Base-by-base conservation (phyloP, 2,113 vertebrate species). In the Myodes glareolus region DNA sequence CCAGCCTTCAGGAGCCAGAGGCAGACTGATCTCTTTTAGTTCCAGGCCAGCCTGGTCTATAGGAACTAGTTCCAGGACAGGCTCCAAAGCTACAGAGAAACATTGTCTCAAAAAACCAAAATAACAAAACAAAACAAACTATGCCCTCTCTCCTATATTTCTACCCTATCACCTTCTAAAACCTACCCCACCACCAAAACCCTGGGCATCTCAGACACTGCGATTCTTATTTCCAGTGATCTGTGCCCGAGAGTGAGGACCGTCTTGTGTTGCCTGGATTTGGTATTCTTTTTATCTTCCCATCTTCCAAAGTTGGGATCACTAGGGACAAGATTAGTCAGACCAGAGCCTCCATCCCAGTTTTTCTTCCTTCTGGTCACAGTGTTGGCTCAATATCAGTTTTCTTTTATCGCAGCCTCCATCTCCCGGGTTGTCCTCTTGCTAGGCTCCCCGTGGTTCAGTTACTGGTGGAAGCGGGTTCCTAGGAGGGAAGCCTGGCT, bases 161-260 rank as follows among this genome's bases (percentile, higher is more conserved):
- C 0, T 3, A 7, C n/a, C 19, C 3, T 12, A 7, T 39, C 61
- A 7, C 36, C 63, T 58, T 50, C 52, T 33, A 52, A 80, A 94
- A 12, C 39, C 36, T 19, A 21, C 25, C 1, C 33, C 1, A 45
- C 14, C 27, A 21, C 58, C 19, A 16, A 0, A 33, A 3, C 19
- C 67, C 68, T 3, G 0, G 29, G 75, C 25, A 12, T 31, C n/a
- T 42, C 12, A 1, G 50, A 76, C 12, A 16, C 17, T 3, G 68
- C 0, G 17, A 11, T 33, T 42, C 47, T 55, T 67, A 13, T 67
- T 67, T 67, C 27, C 27, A 23, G 12, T 33, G 8, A 39, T 27
- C 21, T 39, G 67, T 58, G n/a, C 63, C 72, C 6, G 33, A 8
- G 25, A 25, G n/a, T 52, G 3, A 58, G 12, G 42, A 36, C 33